Conservation (phyloP, 2,797 vertebrate species). For the Limnodromus scolopaceus region DNA sequence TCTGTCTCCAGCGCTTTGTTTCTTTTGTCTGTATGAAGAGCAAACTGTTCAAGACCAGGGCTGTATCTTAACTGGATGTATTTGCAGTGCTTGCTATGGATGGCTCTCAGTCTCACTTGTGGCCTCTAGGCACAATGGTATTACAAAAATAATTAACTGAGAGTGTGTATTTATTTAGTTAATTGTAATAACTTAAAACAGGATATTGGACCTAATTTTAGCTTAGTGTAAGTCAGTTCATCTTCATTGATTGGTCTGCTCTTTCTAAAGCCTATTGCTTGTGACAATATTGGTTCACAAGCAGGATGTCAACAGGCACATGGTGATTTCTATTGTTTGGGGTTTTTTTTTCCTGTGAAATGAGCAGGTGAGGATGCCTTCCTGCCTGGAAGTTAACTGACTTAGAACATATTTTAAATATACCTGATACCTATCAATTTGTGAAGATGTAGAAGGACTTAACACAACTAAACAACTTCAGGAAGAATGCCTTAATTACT, state of each 20-base stretch:
- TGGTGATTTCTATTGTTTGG: conserved; percentile 21
- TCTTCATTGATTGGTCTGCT: not conserved
- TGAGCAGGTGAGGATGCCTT: conserved; percentile 36
- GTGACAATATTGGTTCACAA: conserved; percentile 57
- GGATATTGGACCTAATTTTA: conserved; percentile 26
- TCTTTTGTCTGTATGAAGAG: not conserved
- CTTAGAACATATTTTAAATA: not conserved
- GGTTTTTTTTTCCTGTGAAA: not conserved
- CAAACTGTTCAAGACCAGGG: not conserved
- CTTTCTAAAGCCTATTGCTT: not conserved
- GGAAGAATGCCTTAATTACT: not conserved
- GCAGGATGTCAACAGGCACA: conserved; percentile 17
- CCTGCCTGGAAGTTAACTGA: not conserved
- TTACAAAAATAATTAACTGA: conserved; percentile 11
- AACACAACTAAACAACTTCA: not conserved
- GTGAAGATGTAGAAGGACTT: not conserved
- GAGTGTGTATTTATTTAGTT: conserved; percentile 29
- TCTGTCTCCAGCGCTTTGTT: not conserved
- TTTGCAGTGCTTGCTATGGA: not conserved
- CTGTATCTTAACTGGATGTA: not conserved
- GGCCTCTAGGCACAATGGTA: not conserved
- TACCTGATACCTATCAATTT: not conserved
- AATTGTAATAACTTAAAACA: conserved; percentile 22
- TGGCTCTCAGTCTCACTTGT: not conserved
- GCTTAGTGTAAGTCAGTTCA: not conserved